phyloP scores from a whole-genome alignment of 2,113 vertebrate genomes.

The Chionis minor region DNA sequence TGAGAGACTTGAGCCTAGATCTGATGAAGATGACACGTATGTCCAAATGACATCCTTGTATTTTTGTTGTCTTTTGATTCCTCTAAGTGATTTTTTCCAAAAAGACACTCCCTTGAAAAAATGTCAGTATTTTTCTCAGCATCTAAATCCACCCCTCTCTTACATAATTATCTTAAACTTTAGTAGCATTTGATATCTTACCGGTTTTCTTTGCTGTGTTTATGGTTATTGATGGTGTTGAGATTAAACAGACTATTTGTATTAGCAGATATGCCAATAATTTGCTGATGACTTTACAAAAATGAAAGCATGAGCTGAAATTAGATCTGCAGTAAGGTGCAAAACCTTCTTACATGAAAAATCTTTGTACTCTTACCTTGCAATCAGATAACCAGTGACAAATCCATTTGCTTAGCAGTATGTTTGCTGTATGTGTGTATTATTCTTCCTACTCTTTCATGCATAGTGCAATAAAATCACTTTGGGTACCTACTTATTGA shows the following conservation, averaged over 20 bases:
- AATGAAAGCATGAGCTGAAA: background rate
- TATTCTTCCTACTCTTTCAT: background rate
- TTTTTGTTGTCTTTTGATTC: background rate
- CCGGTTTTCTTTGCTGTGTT: background rate
- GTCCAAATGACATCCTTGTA: slow-evolving; percentile 27
- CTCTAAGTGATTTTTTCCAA: background rate
- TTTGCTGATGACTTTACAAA: background rate
- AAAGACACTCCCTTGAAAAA: background rate
- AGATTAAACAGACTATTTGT: background rate
- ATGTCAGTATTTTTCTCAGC: background rate
- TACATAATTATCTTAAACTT: background rate
- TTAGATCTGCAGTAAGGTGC: background rate
- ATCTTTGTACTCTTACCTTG: background rate
- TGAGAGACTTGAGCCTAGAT: slow-evolving; percentile 80
- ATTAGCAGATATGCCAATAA: background rate
- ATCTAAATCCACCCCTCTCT: background rate
- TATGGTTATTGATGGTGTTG: background rate
- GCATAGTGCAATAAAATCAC: background rate
- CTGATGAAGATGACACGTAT: slow-evolving; percentile 93
- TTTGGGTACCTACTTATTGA: background rate
- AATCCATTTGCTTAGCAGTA: background rate
- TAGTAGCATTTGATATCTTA: background rate
- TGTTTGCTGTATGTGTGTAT: background rate
- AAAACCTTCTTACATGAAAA: background rate
- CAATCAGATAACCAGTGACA: background rate